phyloP scores from a whole-genome alignment of 2,113 vertebrate species.

The Dendrocopos noguchii region DNA sequence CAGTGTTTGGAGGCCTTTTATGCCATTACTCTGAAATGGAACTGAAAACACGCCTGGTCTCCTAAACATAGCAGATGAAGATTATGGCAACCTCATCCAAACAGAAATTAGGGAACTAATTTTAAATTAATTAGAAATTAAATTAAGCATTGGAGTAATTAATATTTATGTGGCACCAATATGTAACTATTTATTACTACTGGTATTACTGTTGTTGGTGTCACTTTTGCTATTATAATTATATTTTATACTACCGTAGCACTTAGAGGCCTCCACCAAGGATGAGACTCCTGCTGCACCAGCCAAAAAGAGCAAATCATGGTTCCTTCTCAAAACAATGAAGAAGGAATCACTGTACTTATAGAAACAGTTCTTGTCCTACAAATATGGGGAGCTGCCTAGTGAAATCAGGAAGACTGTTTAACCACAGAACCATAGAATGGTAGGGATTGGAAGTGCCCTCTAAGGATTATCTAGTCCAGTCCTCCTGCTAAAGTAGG shows the following conservation, averaged over 20 bases:
- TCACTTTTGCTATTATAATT: background rate
- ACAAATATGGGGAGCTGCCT: background rate
- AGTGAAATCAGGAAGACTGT: background rate
- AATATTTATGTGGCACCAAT: conserved; percentile 17
- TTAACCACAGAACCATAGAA: no score
- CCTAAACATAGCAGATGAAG: background rate
- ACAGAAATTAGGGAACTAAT: conserved; percentile 43
- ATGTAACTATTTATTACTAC: conserved; percentile 33
- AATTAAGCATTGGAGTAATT: conserved; percentile 53
- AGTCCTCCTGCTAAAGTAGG: no score
- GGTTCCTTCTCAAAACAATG: background rate
- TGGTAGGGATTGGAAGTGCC: no score
- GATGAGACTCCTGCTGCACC: background rate
- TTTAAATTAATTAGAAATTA: conserved; percentile 60
- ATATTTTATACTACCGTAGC: background rate
- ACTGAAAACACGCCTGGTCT: background rate
- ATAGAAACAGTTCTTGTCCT: background rate
- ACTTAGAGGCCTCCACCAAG: background rate
- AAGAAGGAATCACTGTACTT: background rate
- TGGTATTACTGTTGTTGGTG: background rate
- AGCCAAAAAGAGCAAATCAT: background rate
- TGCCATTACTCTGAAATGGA: background rate
- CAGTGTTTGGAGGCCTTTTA: background rate
- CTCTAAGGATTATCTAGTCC: no score
- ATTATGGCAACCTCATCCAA: background rate